phyloP scores from a whole-genome alignment of 2,797 vertebrate species.

The Schizopygopsis malacanthus region DNA sequence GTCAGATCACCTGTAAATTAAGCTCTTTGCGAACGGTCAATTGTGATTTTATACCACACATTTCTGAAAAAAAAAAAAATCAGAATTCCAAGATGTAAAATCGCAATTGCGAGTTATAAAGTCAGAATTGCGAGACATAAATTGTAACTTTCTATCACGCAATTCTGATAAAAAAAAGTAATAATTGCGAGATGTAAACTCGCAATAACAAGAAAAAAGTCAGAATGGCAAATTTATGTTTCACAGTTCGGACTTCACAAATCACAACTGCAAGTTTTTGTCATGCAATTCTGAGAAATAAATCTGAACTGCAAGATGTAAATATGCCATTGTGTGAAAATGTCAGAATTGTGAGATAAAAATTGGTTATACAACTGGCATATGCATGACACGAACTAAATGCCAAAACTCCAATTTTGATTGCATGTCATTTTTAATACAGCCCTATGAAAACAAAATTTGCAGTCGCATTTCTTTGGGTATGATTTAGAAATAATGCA shows the following conservation, averaged over 20 bases:
- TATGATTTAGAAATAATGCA: neutral
- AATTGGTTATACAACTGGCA: neutral
- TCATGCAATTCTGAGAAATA: neutral
- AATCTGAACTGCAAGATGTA: neutral
- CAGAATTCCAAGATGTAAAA: neutral
- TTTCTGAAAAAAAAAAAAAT: neutral
- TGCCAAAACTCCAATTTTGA: neutral
- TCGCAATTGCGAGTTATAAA: neutral
- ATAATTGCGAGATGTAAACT: neutral
- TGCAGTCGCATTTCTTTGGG: neutral
- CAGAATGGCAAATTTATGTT: neutral
- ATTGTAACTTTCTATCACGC: neutral
- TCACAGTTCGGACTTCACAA: neutral
- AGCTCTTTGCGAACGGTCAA: too few relatives aligned
- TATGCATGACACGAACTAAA: neutral
- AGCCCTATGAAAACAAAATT: neutral
- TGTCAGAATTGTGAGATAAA: neutral
- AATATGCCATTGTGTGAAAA: neutral
- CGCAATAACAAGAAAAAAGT: neutral
- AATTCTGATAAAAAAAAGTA: neutral
- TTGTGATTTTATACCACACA: neutral
- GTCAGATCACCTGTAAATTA: too few relatives aligned
- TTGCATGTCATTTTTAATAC: conserved; percentile 26
- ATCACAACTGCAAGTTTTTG: neutral
- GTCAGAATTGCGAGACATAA: neutral